Percentiles rank a stretch among this genome's conserved stretches.
These are phyloP conservation scores for Hermaeophaga mercurialis DNA, from an alignment of 2,888 invertebrate genomes.

Conservation along the genomic window DNA sequence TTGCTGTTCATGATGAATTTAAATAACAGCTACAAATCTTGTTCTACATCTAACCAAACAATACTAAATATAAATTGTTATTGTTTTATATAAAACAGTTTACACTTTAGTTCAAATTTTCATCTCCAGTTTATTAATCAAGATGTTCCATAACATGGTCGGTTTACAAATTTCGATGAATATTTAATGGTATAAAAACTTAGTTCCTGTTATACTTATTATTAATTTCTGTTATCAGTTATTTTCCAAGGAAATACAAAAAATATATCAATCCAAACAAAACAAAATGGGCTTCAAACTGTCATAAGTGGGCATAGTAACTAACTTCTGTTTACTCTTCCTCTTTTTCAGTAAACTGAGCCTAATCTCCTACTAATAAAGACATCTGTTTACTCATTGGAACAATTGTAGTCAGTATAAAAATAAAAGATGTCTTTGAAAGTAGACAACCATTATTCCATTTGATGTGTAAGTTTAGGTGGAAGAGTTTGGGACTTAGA, in stretches of 20 bases:
- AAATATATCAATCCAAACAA: slow-evolving; percentile 5
- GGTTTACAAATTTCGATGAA: neutral
- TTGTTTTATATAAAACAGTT: neutral
- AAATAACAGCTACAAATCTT: neutral
- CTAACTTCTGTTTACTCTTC: too few relatives aligned
- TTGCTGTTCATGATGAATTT: slow-evolving; percentile 13
- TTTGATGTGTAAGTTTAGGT: too few relatives aligned
- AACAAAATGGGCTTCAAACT: too few relatives aligned
- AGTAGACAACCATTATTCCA: too few relatives aligned
- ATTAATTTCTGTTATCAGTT: neutral
- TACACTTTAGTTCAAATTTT: neutral
- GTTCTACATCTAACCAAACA: neutral
- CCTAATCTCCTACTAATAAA: too few relatives aligned
- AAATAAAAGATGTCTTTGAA: too few relatives aligned
- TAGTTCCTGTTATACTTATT: neutral
- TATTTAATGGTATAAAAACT: neutral
- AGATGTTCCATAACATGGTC: neutral
- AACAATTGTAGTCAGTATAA: too few relatives aligned
- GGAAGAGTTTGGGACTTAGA: too few relatives aligned
- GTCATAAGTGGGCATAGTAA: too few relatives aligned
- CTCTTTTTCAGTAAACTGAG: too few relatives aligned
- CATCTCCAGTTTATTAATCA: neutral
- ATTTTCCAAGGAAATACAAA: neutral
- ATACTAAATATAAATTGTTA: neutral
- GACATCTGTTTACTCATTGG: too few relatives aligned